A percentile compares a stretch with the other conserved stretches of the same genome.
Conservation (phyloP, 1,140 invertebrate genomes). For the Arctopsyche grandis region DNA sequence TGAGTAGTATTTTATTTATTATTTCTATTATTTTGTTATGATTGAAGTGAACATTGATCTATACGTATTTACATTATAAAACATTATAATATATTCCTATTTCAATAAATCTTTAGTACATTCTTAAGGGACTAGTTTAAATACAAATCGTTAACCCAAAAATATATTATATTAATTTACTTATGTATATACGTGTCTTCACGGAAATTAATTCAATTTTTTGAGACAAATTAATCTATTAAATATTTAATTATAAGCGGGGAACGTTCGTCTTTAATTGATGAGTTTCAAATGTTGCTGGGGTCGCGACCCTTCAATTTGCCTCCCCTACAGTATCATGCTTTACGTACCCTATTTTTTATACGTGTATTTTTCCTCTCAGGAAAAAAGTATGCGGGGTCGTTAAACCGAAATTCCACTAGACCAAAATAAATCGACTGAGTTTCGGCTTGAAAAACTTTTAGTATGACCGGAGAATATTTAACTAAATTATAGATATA, state of each 20-base stretch:
- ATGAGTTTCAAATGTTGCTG: background rate
- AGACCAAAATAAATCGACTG: constrained; percentile 3
- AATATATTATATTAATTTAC: too few relatives aligned
- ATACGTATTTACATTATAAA: too few relatives aligned
- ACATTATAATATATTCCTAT: too few relatives aligned
- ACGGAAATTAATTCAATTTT: too few relatives aligned
- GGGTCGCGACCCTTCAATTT: constrained; percentile 2
- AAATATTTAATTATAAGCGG: background rate
- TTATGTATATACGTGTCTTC: too few relatives aligned
- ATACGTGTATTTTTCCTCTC: background rate
- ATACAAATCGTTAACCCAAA: too few relatives aligned
- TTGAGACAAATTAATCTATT: background rate
- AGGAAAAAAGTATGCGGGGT: constrained; percentile 12
- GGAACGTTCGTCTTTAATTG: constrained; percentile 15
- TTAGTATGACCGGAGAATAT: too few relatives aligned
- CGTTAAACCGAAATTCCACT: constrained; percentile 16
- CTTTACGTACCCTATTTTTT: background rate
- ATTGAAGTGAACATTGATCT: background rate
- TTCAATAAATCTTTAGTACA: too few relatives aligned
- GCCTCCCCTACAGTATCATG: background rate
- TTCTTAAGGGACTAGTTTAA: too few relatives aligned
- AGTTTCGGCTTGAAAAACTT: background rate
- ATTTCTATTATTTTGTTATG: background rate
- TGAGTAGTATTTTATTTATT: constrained; percentile 3
- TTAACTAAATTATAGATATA: too few relatives aligned